phyloP scores from a whole-genome alignment of 2,888 invertebrate genomes.

The Isoperla grammatica region DNA sequence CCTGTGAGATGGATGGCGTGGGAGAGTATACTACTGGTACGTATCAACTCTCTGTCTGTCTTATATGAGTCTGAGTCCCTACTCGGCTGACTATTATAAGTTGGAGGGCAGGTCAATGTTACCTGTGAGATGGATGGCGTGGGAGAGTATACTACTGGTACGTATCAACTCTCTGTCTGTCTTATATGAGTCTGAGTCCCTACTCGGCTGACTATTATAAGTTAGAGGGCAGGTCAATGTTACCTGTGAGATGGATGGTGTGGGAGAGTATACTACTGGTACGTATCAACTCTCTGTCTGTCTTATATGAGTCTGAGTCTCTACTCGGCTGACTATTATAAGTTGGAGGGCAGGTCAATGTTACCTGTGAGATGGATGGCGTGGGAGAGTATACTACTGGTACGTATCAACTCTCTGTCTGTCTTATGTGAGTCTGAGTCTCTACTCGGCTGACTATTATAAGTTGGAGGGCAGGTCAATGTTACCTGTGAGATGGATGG shows the following conservation, averaged over 20 bases:
- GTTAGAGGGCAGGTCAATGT: slow-evolving; percentile 58
- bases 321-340: slow-evolving; percentile 73
- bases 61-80: slow-evolving; percentile 63
- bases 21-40: slow-evolving; percentile 73
- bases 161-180: no score
- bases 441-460: slow-evolving; percentile 74
- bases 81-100: slow-evolving; percentile 72
- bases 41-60: no score
- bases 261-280: slow-evolving; percentile 78
- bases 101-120: slow-evolving; percentile 56
- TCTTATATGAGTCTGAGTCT: slow-evolving; percentile 62
- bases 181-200: slow-evolving; percentile 61
- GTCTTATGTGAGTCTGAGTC: slow-evolving; percentile 61
- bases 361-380: slow-evolving; percentile 85
- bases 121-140: slow-evolving; percentile 84
- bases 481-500: slow-evolving; percentile 82
- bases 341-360: slow-evolving; percentile 59
- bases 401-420: no score
- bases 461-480: slow-evolving; percentile 61
- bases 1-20: slow-evolving; percentile 87
- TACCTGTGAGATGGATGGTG: slow-evolving; percentile 84
- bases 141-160: slow-evolving; percentile 75
- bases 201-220: slow-evolving; percentile 75
- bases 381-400: slow-evolving; percentile 75
- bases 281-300: no score